phyloP scores from a whole-genome alignment of 2,113 vertebrate genomes.

The Channa argus region DNA sequence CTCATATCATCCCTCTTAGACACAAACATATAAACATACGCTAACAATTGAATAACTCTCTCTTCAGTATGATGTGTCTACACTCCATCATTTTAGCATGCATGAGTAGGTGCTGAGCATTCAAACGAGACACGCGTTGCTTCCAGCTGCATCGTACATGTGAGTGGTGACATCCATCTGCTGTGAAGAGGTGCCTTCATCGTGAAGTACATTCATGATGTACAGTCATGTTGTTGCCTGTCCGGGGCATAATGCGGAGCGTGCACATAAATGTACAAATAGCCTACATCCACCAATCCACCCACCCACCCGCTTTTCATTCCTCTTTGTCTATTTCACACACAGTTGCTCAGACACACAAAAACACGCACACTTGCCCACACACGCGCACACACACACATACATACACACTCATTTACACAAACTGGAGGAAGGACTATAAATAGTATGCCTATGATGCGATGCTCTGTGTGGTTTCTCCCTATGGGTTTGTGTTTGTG shows the following conservation, averaged over 20 bases:
- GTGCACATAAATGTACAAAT: conserved; percentile 63
- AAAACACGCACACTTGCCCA: background rate
- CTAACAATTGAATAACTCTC: conserved; percentile 40
- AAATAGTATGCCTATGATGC: conserved; percentile 81
- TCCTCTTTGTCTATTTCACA: conserved; percentile 46
- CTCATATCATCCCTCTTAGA: background rate
- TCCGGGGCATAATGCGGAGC: conserved; percentile 28
- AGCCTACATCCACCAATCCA: conserved; percentile 58
- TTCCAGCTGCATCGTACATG: conserved; percentile 48
- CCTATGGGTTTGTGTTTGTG: conserved; percentile 78
- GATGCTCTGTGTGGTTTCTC: conserved; percentile 78
- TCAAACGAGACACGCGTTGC: conserved; percentile 25
- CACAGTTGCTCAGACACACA: conserved; percentile 54
- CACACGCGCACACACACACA: conserved; percentile 24
- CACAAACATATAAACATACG: background rate
- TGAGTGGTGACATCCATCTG: conserved; percentile 58
- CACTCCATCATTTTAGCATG: conserved; percentile 20
- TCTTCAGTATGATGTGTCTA: conserved; percentile 27
- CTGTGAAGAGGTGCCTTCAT: conserved; percentile 19
- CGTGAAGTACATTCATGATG: conserved; percentile 50
- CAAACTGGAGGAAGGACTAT: conserved; percentile 75
- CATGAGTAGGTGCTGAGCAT: conserved; percentile 17
- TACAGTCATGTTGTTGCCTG: conserved; percentile 30
- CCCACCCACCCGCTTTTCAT: conserved; percentile 51
- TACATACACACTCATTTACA: conserved; percentile 60